Base-by-base conservation (phyloP, 1,140 invertebrate species). In the Heterodera carotae region DNA sequence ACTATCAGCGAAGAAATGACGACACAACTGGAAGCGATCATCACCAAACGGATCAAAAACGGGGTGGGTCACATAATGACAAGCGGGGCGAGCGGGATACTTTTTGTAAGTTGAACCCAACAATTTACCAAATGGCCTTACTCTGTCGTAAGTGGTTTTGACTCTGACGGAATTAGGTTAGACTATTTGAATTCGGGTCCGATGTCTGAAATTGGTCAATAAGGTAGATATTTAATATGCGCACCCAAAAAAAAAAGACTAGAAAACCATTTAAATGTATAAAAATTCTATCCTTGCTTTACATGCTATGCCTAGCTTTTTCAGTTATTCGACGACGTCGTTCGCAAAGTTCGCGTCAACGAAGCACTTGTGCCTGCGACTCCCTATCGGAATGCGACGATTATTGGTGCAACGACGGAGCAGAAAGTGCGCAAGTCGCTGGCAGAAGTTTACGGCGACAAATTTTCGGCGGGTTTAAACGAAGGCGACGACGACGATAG, bases 1-100 rank as follows among this genome's bases (percentile, higher is more conserved):
- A 90, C 94, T 6, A 95, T 97, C 15, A 98, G 95, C 1, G 93
- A 94, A 86, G 91, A 96, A 88, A 93, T 93, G 3, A 95, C 94
- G 4, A 83, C 92, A 2, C 93, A 91, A 77, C 88, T 98, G 62
- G 96, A 98, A 90, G 93, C 95, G 79, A 92, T 98, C 5, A 96
- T 98, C 22, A 92, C 89, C 81, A 93, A 93, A 86, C 91, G 96
- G 85, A 94, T 98, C 15, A 96, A 95, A 88, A 94, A 98, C 86
- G 92, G 94, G 82, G 90, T 89, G 75, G 77, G 53, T 66, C 68
- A 25, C 43, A 74, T 69, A 18, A 5, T 33, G 10, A 71, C 33
- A 66, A 36, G 39, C n/a, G 39, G 15, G 15, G 7, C 39, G 1
- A 43, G 39, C 6, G 39, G 39, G 2, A 39, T 39, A 39, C 12